Conservation (phyloP, 2,797 vertebrate genomes). For the Girardinus metallicus region DNA sequence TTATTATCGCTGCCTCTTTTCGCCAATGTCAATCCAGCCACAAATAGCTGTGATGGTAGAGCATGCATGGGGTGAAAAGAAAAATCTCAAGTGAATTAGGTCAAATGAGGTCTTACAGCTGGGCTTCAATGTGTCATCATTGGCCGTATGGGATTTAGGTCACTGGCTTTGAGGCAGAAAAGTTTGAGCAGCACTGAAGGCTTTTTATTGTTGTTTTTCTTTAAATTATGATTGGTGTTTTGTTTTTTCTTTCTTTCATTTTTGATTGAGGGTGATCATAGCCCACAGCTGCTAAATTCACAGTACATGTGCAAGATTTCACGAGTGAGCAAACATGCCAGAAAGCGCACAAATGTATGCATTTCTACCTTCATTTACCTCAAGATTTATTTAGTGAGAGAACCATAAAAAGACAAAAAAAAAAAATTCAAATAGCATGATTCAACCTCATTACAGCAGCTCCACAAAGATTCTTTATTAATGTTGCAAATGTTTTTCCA, state of each 20-base stretch:
- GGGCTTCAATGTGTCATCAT: constrained; percentile 42
- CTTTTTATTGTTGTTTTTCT: constrained; percentile 11
- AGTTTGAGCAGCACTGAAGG: constrained; percentile 43
- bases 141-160: constrained; percentile 54
- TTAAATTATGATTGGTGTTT: constrained; percentile 29
- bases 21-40: constrained; percentile 46
- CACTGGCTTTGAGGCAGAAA: constrained; percentile 52
- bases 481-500: constrained; percentile 46
- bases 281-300: constrained; percentile 60
- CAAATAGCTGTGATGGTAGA: constrained; percentile 21
- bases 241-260: constrained; percentile 50
- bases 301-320: constrained; percentile 31
- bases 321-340: constrained; percentile 13
- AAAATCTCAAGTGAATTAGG: constrained; percentile 39
- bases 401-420: constrained; percentile 26
- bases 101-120: constrained; percentile 57
- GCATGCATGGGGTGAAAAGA: constrained; percentile 12
- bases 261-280: constrained; percentile 52
- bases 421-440: constrained; percentile 33
- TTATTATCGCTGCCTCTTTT: constrained; percentile 52
- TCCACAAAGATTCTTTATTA: constrained; percentile 21
- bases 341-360: constrained; percentile 5
- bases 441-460: constrained; percentile 51
- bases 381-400: not conserved
- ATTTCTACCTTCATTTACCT: constrained; percentile 28